Conservation (phyloP, 1,140 invertebrate species). For the Sipha flava region DNA sequence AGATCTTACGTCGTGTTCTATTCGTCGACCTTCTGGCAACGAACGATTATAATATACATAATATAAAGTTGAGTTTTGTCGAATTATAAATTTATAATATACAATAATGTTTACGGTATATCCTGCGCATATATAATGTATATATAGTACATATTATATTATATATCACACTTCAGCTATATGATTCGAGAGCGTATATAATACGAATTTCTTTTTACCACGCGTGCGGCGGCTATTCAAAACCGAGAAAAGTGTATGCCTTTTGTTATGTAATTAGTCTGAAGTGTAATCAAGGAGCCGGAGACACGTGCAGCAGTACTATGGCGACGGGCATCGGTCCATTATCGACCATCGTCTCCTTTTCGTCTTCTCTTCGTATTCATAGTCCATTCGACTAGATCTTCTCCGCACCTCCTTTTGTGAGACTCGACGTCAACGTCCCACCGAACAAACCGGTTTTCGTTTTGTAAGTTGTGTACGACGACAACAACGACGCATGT, state of each 20-base stretch:
- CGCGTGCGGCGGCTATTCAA: background rate
- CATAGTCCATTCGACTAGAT: no score
- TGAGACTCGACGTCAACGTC: background rate
- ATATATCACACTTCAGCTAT: background rate
- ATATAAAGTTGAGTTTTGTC: background rate
- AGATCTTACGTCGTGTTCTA: background rate
- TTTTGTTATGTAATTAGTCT: constrained; percentile 24
- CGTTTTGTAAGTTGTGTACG: background rate
- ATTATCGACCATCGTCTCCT: background rate
- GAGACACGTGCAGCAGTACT: background rate
- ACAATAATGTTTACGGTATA: no score
- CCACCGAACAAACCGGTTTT: background rate
- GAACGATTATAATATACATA: background rate
- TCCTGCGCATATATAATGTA: no score
- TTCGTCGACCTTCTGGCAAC: background rate
- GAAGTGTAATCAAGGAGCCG: constrained; percentile 14
- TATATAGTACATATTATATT: no score
- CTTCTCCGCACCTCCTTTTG: background rate
- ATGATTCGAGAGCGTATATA: background rate
- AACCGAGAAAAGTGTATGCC: background rate
- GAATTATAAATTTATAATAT: background rate
- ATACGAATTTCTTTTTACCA: background rate
- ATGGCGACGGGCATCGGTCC: background rate
- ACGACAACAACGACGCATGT: background rate
- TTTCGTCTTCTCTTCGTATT: background rate